These are phyloP conservation scores for Drosophila rhopaloa DNA, from an alignment of 1,140 invertebrate species.

Conservation along the genomic window DNA sequence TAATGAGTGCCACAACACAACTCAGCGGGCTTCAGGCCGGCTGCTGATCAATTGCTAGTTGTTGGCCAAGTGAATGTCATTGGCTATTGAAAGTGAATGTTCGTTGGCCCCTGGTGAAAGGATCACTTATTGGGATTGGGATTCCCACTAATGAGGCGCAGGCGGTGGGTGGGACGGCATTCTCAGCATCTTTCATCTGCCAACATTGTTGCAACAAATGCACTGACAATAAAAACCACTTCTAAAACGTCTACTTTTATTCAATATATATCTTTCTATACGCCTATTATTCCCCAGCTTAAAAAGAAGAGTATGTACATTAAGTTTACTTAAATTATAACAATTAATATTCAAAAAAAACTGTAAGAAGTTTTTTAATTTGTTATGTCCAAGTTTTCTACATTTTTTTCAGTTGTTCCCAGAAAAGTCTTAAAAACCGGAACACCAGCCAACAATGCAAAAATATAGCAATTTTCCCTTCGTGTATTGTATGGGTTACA, in stretches of 20 bases:
- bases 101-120: conserved; percentile 53
- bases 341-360: too few relatives aligned
- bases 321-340: too few relatives aligned
- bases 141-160: conserved; percentile 27
- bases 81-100: conserved; percentile 55
- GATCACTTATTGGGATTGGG: conserved; percentile 20
- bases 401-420: too few relatives aligned
- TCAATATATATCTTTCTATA: too few relatives aligned
- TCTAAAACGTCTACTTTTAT: too few relatives aligned
- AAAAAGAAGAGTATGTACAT: too few relatives aligned
- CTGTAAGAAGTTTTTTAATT: too few relatives aligned
- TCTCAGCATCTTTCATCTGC: conserved; percentile 31
- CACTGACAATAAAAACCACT: conserved; percentile 8
- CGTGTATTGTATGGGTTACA: conserved; percentile 4
- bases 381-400: too few relatives aligned
- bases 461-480: not conserved
- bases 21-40: conserved; percentile 17
- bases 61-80: conserved; percentile 56
- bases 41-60: conserved; percentile 43
- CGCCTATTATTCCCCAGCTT: too few relatives aligned
- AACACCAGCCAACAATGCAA: not conserved
- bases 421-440: too few relatives aligned
- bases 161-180: conserved; percentile 5
- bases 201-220: conserved; percentile 12
- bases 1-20: conserved; percentile 50